A percentile compares a stretch with the other conserved stretches of the same genome.
Evolutionary conservation across 1,140 invertebrate species (phyloP).

Genomic region (Danaus melanippus): DNA sequence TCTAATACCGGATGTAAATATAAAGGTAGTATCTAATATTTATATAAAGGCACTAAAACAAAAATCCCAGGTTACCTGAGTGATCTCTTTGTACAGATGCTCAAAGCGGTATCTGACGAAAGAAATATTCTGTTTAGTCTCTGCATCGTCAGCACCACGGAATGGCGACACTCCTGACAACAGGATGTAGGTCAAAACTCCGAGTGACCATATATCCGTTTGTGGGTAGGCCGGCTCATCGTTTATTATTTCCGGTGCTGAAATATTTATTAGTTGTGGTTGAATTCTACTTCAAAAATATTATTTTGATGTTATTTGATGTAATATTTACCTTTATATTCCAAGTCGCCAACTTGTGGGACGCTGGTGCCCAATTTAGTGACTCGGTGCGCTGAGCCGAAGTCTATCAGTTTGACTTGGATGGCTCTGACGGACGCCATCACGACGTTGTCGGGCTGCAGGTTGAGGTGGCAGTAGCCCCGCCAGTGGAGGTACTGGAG

Average conservation of each 20-base stretch:
- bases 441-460: constrained; percentile 98
- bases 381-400: constrained; percentile 87
- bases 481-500: constrained; percentile 95
- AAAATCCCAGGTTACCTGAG: constrained; percentile 78
- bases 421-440: constrained; percentile 90
- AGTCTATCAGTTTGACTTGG: constrained; percentile 93
- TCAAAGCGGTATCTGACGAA: constrained; percentile 96
- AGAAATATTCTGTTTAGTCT: constrained; percentile 92
- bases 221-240: constrained; percentile 89
- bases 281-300: no score
- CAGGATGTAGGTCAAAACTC: constrained; percentile 93
- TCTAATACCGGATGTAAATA: no score
- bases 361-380: constrained; percentile 84
- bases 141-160: constrained; percentile 83
- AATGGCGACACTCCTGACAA: constrained; percentile 96
- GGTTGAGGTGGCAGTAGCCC: constrained; percentile 91
- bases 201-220: constrained; percentile 97
- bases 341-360: constrained; percentile 77
- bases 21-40: no score
- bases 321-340: constrained; percentile 77
- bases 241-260: constrained; percentile 93
- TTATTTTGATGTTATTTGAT: not conserved
- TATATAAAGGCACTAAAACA: not conserved
- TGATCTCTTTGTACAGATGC: constrained; percentile 93
- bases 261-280: not conserved